A percentile compares a stretch with the other conserved stretches of the same genome.
Conservation (phyloP, 2,113 vertebrate genomes). For the Chionomys nivalis region DNA sequence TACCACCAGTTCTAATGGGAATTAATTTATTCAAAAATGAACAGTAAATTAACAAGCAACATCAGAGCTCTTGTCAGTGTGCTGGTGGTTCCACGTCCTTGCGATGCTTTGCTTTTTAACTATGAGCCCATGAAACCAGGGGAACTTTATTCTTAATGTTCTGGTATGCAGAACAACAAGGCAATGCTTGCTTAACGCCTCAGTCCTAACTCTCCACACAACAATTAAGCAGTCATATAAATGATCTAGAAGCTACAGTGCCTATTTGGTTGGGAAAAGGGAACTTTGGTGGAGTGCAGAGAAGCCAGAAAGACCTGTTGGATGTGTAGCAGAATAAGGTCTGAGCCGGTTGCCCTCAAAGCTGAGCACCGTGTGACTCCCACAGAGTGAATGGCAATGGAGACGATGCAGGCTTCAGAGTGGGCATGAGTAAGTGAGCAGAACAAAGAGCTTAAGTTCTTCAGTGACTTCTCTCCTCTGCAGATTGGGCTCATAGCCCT, state of each 20-base stretch:
- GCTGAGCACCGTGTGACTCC: not conserved
- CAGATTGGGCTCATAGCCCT: not conserved
- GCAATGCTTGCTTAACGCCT: conserved; percentile 43
- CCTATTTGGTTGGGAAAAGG: not conserved
- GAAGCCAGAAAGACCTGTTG: not conserved
- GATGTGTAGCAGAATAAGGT: fast-evolving
- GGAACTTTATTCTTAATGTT: conserved; percentile 7
- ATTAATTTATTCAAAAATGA: conserved; percentile 19
- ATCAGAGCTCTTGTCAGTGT: not conserved
- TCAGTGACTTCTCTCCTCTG: not conserved
- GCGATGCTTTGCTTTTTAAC: not conserved
- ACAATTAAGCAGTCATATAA: not conserved
- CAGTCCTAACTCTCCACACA: not conserved
- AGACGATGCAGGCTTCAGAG: not conserved
- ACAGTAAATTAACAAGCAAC: not conserved
- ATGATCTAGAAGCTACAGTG: conserved; percentile 2
- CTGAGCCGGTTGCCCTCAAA: not conserved
- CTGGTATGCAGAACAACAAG: conserved; percentile 28
- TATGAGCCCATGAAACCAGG: conserved; percentile 2
- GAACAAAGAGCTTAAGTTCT: not conserved
- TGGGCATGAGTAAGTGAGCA: not conserved
- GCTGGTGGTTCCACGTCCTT: not conserved
- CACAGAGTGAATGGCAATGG: not conserved
- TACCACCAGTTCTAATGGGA: not conserved
- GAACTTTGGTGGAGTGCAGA: not conserved